Conservation (phyloP, 2,113 vertebrate genomes). For the Genyomyrus donnyi region DNA sequence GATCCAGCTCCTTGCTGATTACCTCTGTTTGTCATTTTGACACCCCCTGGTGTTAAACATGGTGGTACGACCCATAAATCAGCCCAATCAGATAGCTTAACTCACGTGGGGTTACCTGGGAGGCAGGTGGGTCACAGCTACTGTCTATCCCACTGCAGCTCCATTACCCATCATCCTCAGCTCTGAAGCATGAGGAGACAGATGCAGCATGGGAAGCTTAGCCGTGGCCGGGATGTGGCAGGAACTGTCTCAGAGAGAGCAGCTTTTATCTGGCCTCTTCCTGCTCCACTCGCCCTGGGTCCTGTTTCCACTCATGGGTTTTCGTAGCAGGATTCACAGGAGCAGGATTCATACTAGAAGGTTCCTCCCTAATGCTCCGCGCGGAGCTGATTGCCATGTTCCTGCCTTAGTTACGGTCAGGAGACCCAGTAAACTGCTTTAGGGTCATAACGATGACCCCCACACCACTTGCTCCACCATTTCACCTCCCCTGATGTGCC, state of each 20-base stretch:
- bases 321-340: not conserved
- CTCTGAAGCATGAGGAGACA: conserved; percentile 20
- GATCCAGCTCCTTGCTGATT: not conserved
- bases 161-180: not conserved
- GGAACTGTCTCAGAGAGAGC: not conserved
- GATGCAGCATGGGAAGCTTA: not conserved
- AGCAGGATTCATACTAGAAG: not conserved
- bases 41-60: not conserved
- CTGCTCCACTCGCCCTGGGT: not conserved
- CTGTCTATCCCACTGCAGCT: not conserved
- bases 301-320: not conserved
- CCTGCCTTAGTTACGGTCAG: not conserved
- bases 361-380: not conserved
- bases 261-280: not conserved
- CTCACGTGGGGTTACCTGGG: not conserved
- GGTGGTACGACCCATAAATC: not conserved
- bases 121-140: not conserved
- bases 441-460: not conserved
- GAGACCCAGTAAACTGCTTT: not conserved
- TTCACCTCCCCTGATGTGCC: conserved; percentile 23
- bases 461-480: not conserved
- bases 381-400: not conserved
- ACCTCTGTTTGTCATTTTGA: not conserved
- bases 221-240: not conserved
- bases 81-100: not conserved